Base-by-base conservation (phyloP, 2,113 vertebrate species). In the Sylvia atricapilla region DNA sequence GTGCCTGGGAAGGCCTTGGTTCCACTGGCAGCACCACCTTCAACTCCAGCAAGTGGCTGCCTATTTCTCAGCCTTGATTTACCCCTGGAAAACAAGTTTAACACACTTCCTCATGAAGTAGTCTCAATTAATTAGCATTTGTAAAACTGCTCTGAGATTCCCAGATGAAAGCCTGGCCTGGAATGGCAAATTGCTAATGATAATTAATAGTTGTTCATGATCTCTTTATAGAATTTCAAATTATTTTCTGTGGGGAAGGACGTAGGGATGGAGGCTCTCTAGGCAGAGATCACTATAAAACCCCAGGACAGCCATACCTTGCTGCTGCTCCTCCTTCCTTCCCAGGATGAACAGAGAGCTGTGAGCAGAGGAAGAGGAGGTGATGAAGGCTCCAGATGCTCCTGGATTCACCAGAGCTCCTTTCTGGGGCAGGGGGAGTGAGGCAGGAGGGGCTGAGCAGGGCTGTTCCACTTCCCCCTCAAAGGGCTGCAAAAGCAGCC, bases 41-140 rank as follows among this genome's bases (percentile, higher is more conserved):
- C 0, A 0, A 53, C 49, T 73, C 85, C n/a, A 76, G 81, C 74
- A 72, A 84, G 77, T 52, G 2, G 1, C 66, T 91, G 83, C 58
- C 5, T 66, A 41, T 90, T 87, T 60, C 87, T 64, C 74, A 91
- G 95, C 74, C 92, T 94, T 80, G 89, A 77, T 95, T 91, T 93
- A 95, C 73, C 93, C 80, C 91, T 75, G 87, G 72, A 94, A 96
- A 97, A 94, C 52, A 92, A 96, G 84, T 89, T 93, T 87, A 94
- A 93, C 87, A 93, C 62, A 90, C 78, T 90, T 78, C 83, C 82
- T 69, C 81, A 76, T 47, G 50, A 88, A 96, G 90, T 69, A 91
- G 92, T 85, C 90, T 93, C 89, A 83, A 96, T 97, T 96, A 97
- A 97, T 95, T 94, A 95, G 94, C 76, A 83, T 94, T 94, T 94